Base-by-base conservation (phyloP, 2,113 vertebrate genomes). In the Chlorodrepanis virens region DNA sequence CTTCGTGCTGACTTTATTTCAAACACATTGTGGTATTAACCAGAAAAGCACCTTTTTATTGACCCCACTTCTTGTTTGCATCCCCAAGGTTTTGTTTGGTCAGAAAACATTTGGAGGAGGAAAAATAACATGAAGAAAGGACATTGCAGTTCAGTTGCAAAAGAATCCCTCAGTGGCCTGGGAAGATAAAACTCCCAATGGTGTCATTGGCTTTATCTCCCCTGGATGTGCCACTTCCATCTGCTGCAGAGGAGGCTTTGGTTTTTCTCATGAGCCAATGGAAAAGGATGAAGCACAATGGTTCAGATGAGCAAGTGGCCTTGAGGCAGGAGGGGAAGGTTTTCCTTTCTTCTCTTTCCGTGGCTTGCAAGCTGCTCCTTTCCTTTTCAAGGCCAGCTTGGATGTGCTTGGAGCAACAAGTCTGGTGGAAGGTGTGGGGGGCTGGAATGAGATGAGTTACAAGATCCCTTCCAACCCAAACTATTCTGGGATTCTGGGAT, bases 181-280 rank as follows among this genome's bases (percentile, higher is more conserved):
- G 65, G 79, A 29, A 72, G 91, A 72, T 69, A 83, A 90, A 89
- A 17, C 27, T 67, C 53, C 22, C 6, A 11, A 8, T 37, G 0
- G 0, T 9, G 47, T 2, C 27, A 2, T 1, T 47, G 3, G 2
- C 10, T 84, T 76, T 52, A 24, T 80, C 80, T 74, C 7, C 47
- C 37, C 44, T 17, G 50, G 63, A 21, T 45, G n/a, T 56, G 71
- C 45, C 45, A 6, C 37, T 86, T 33, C 53, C 56, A 23, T 5
- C 11, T 29, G 2, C 67, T 40, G 40, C 64, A 20, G 50, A 0
- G 3, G n/a, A 25, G 5, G 24, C 52, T 72, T 83, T 37, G 61
- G 6, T 3, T 75, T 82, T 82, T 24, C 78, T 79, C 47, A 7
- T 0, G 53, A 25, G 40, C 19, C 9, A 9, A 10, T 35, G 59